Evolutionary conservation across 2,113 vertebrate genomes (phyloP).

Genomic region (Bothrops jararaca): DNA sequence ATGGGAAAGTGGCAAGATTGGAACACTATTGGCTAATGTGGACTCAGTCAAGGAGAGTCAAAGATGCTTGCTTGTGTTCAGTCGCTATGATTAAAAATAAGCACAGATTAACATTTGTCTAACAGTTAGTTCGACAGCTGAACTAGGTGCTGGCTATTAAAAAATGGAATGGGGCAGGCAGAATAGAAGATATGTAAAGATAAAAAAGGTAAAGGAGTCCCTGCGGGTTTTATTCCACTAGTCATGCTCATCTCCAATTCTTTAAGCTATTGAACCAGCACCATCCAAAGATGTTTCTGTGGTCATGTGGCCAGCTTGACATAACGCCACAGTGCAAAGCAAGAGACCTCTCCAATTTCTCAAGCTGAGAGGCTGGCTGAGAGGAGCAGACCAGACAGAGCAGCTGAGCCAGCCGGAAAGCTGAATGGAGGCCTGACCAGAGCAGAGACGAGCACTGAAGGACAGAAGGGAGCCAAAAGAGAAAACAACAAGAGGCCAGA

Average conservation of each 20-base stretch:
- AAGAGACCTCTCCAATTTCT: too few relatives aligned
- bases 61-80: background rate
- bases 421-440: too few relatives aligned
- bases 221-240: background rate
- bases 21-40: background rate
- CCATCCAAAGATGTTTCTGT: background rate
- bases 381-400: too few relatives aligned
- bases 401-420: too few relatives aligned
- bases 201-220: background rate
- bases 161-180: background rate
- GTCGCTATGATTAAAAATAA: background rate
- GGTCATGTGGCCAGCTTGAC: background rate
- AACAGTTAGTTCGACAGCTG: too few relatives aligned
- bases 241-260: background rate
- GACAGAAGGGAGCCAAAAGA: too few relatives aligned
- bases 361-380: too few relatives aligned
- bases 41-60: background rate
- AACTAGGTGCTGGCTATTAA: background rate
- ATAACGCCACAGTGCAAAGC: background rate
- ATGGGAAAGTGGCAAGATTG: background rate
- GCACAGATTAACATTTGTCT: background rate
- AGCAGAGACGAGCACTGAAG: too few relatives aligned
- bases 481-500: too few relatives aligned
- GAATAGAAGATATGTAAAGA: background rate
- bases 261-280: background rate